A percentile compares a stretch with the other conserved stretches of the same genome.
These are phyloP conservation scores for Rutilus rutilus DNA, from an alignment of 2,113 vertebrate species.

Conservation along the genomic window DNA sequence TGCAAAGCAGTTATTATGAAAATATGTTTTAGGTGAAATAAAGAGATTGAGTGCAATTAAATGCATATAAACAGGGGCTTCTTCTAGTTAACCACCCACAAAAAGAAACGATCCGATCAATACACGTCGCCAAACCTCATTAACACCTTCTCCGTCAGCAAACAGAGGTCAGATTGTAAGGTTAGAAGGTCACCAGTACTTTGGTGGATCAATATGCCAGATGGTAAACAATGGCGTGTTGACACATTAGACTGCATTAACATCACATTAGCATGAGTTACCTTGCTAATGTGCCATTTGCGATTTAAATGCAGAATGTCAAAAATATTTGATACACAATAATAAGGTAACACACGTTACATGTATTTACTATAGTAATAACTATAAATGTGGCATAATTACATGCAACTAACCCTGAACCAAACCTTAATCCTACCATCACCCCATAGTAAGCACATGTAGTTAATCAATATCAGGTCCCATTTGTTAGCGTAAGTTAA, in stretches of 20 bases:
- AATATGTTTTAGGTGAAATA: background rate
- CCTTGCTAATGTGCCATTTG: background rate
- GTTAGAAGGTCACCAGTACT: background rate
- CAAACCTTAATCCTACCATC: no score
- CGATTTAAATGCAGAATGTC: no score
- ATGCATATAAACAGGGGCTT: background rate
- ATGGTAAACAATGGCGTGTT: background rate
- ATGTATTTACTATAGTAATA: no score
- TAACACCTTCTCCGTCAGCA: slow-evolving; percentile 4
- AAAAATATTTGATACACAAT: no score
- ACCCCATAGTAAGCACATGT: no score
- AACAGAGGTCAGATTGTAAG: background rate
- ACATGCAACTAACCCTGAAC: no score
- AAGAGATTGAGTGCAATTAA: no score
- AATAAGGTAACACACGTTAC: no score
- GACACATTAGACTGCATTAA: background rate
- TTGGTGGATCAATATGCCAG: background rate
- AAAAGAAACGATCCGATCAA: background rate
- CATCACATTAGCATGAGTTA: background rate
- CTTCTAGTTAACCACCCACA: background rate
- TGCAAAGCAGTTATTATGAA: background rate
- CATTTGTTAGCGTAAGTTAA: no score
- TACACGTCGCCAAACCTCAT: background rate
- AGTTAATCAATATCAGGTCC: no score
- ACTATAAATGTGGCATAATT: no score